Base-by-base conservation (phyloP, 92 coral and sea anemone species). In the Desmophyllum pertusum region DNA sequence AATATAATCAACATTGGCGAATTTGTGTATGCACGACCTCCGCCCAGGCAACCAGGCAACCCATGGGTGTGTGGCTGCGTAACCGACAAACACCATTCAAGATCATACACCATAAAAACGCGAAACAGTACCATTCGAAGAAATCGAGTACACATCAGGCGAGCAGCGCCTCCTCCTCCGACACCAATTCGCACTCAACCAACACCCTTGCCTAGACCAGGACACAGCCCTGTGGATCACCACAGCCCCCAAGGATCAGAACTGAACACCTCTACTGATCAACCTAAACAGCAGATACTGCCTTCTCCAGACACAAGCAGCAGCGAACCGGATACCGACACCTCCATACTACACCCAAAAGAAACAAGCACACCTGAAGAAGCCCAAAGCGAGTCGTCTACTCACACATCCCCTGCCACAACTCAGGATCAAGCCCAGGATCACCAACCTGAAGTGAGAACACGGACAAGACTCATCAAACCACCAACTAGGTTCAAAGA, bases 11-110 rank as follows among this genome's bases (percentile, higher is more conserved):
- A 70, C 30, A 46, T 68, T 68, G 85, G 77, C 17, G 66, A 42
- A 66, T 68, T 68, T 62, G 77, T 31, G 75, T 39, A 71, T 43
- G 75, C 46, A 29, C 53, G 61, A n/a, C 84, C 76, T 3, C 76
- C 76, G 41, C 30, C 85, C 27, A 31, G 75, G 38, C 50, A 38
- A 69, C 42, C 50, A 78, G 82, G 82, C 14, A 84, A 77, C 68
- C 88, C 88, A 25, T 84, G 88, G 89, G 70, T 21, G 21, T 84
- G 76, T 65, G 88, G 88, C 42, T 19, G 69, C 7, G 41, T 48
- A 19, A 31, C 81, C 30, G 81, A 38, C 11, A 46, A 19, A 30
- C 31, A 52, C 48, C 76, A 36, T 45, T 52, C 86, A 57, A 83
- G 73, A 30, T 73, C 62, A 13, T 73, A 73, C 50, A 72, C 86